These are phyloP conservation scores for Thaleichthys pacificus DNA, from an alignment of 2,797 vertebrate species.

Conservation along the genomic window DNA sequence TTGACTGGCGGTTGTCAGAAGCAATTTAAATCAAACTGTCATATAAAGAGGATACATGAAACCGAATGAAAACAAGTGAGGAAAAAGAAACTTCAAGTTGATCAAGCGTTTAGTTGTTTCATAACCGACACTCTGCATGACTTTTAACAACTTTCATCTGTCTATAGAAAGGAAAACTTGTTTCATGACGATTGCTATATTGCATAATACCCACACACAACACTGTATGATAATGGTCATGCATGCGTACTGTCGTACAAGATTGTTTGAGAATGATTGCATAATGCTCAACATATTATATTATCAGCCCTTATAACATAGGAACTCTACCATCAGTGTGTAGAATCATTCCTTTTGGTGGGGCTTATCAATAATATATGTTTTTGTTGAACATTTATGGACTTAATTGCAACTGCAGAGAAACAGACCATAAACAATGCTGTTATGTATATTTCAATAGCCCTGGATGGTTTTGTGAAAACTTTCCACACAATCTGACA, in stretches of 20 bases:
- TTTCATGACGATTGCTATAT: no score
- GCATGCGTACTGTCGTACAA: background rate
- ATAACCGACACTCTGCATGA: background rate
- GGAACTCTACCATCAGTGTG: no score
- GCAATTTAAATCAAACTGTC: conserved; percentile 72
- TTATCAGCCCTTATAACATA: conserved; percentile 19
- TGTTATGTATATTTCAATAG: conserved; percentile 54
- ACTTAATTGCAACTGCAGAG: conserved; percentile 45
- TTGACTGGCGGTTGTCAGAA: conserved; percentile 76
- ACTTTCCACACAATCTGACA: conserved; percentile 47
- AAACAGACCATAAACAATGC: conserved; percentile 54
- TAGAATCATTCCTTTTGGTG: background rate
- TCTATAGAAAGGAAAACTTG: no score
- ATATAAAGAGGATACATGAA: conserved; percentile 52
- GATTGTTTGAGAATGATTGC: background rate
- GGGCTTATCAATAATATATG: conserved; percentile 38
- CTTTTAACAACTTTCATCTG: background rate
- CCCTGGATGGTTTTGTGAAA: conserved; percentile 37
- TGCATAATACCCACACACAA: no score
- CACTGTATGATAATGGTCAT: no score
- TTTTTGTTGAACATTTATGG: conserved; percentile 12
- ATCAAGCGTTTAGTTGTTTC: background rate
- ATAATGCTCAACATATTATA: background rate
- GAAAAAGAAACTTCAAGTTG: conserved; percentile 54
- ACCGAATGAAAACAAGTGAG: conserved; percentile 59